Percentiles rank a stretch among this genome's conserved stretches.
These are phyloP conservation scores for Aspidiotus rigidus DNA, from an alignment of 2,888 invertebrate genomes.

Conservation along the genomic window DNA sequence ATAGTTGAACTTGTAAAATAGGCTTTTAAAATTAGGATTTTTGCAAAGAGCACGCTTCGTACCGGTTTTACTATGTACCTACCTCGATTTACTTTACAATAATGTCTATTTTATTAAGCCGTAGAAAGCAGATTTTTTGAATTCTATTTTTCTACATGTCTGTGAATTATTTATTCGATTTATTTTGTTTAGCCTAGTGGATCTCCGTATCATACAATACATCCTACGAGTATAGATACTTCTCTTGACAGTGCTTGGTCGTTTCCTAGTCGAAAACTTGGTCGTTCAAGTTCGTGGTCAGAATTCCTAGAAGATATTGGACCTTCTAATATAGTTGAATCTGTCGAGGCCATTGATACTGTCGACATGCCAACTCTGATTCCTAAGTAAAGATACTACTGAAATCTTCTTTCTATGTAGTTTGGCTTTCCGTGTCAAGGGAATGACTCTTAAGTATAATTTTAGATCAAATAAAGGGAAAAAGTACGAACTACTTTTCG, in stretches of 20 bases:
- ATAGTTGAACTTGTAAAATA: no score
- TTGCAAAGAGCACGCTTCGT: no score
- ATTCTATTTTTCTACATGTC: not conserved
- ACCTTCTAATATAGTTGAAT: slow-evolving; percentile 40
- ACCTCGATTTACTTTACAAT: no score
- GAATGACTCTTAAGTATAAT: no score
- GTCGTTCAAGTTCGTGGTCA: slow-evolving; percentile 78
- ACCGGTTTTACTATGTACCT: no score
- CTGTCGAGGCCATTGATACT: slow-evolving; percentile 35
- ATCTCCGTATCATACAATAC: slow-evolving; percentile 85
- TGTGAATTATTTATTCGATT: not conserved
- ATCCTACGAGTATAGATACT: slow-evolving; percentile 58
- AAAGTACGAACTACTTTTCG: slow-evolving; percentile 36
- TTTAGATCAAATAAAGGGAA: not conserved
- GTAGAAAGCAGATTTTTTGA: not conserved
- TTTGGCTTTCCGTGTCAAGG: not conserved
- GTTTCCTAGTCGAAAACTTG: slow-evolving; percentile 57
- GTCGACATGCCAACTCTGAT: not conserved
- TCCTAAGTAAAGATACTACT: not conserved
- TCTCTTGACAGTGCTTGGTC: slow-evolving; percentile 64
- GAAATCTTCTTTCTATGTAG: not conserved
- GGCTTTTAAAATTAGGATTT: no score
- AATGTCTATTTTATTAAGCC: no score
- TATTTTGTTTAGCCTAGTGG: slow-evolving; percentile 53
- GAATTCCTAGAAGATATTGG: slow-evolving; percentile 69